phyloP scores from a whole-genome alignment of 2,797 vertebrate genomes.

The Oreonectes daqikongensis region DNA sequence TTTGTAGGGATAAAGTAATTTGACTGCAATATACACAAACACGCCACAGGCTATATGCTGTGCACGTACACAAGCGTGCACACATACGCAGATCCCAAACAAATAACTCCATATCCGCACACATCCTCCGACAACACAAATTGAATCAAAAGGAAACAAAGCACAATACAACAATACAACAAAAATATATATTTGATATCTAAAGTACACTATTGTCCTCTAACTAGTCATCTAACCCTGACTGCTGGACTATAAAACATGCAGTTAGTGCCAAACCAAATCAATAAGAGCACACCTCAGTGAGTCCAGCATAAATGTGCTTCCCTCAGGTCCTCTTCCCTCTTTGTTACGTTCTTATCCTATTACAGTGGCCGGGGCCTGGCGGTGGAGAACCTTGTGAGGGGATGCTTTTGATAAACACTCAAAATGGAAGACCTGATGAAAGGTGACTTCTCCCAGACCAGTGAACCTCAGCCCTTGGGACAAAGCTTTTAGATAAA shows the following conservation, averaged over 20 bases:
- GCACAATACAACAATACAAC: slow-evolving; percentile 35
- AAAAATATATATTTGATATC: slow-evolving; percentile 41
- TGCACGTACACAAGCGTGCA: not conserved
- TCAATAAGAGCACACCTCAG: slow-evolving; percentile 64
- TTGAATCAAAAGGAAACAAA: slow-evolving; percentile 37
- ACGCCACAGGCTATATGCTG: not conserved
- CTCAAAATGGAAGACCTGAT: slow-evolving; percentile 45
- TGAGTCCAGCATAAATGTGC: slow-evolving; percentile 45
- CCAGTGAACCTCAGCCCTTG: slow-evolving; percentile 2
- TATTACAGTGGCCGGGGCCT: slow-evolving; percentile 10
- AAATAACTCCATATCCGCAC: slow-evolving; percentile 15
- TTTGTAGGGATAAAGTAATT: slow-evolving; percentile 28
- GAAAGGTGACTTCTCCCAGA: slow-evolving; percentile 52
- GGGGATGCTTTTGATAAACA: slow-evolving; percentile 38
- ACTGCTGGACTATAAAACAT: slow-evolving; percentile 61
- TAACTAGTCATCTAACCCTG: slow-evolving; percentile 60
- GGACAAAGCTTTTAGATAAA: slow-evolving; percentile 5
- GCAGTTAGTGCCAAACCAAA: slow-evolving; percentile 64
- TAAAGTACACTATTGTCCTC: slow-evolving; percentile 49
- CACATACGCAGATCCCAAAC: not conserved
- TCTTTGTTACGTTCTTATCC: slow-evolving; percentile 23
- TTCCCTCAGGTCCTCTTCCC: slow-evolving; percentile 11
- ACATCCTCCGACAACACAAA: slow-evolving; percentile 48
- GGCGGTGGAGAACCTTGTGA: not conserved
- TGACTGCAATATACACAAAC: slow-evolving; percentile 31